A percentile compares a stretch with the other conserved stretches of the same genome.
These are phyloP conservation scores for Halcyon malimbica DNA, from an alignment of 2,113 vertebrate species.

Conservation along the genomic window DNA sequence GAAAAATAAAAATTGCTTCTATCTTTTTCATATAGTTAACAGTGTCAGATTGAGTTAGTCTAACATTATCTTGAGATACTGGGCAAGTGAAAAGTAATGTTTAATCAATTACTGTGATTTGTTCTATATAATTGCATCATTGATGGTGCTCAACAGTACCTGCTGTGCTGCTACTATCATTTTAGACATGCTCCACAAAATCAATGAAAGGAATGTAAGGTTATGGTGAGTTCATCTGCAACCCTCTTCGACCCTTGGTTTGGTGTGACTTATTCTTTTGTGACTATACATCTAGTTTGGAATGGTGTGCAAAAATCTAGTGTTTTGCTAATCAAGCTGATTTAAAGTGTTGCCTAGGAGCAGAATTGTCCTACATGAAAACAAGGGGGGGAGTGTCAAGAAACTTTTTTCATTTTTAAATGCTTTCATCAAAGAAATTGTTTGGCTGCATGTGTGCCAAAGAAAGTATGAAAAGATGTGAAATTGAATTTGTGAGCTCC, in stretches of 20 bases:
- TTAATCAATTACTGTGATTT: constrained; percentile 38
- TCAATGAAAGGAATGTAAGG: not conserved
- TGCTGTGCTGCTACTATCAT: not conserved
- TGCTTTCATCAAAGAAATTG: not conserved
- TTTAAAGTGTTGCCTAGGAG: constrained; percentile 5
- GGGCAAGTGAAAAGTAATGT: constrained; percentile 15
- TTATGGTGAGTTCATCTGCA: constrained; percentile 20
- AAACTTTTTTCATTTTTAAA: not conserved
- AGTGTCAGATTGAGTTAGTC: not conserved
- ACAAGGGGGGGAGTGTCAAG: not conserved
- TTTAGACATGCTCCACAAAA: not conserved
- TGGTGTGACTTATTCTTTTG: constrained; percentile 10
- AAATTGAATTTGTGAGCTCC: not conserved
- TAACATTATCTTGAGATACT: constrained; percentile 12
- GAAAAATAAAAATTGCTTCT: not conserved
- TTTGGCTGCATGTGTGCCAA: not conserved
- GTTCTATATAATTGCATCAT: not conserved
- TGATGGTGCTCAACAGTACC: not conserved
- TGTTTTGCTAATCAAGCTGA: not conserved
- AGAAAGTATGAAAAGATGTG: not conserved
- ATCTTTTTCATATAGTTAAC: not conserved
- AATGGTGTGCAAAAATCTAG: not conserved
- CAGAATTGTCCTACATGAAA: not conserved
- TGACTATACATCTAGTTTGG: not conserved
- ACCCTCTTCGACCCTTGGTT: not conserved